Base-by-base conservation (phyloP, 2,888 invertebrate species). In the Cybosia mesomella region DNA sequence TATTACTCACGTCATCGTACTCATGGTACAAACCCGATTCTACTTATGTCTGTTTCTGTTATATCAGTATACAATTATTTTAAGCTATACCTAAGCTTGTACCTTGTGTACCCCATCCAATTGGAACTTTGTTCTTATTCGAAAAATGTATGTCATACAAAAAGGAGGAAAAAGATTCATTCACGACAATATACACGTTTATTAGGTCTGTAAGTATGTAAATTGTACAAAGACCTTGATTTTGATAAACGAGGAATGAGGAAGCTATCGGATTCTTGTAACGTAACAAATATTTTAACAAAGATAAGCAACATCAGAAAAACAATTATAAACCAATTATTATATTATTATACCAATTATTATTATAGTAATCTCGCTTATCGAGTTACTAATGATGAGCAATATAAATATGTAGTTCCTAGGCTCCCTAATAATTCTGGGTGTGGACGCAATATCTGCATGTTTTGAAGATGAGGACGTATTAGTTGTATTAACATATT, bases 191-290 rank as follows among this genome's bases (percentile, higher is more conserved):
- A 18, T n/a, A 18, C 49, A 43, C n/a, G 8, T 49, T 11, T 58
- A 58, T 34, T 36, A 36, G 36, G 34, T 58, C 21, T 13, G 36
- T 36, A 15, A 36, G 13, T 22, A 36, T 36, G 15, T 36, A 21
- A 8, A 58, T 32, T 58, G 21, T 13, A 34, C 21, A 59, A 36
- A 15, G 58, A 36, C 58, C 58, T 59, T 59, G 58, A 34, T 59
- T 59, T 59, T 39, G 10, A 39, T 18, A 59, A 39, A 22, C 39
- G 24, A 18, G 36, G 39, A 18, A 39, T 21, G 22, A 49, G 49
- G 49, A 49, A 49, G n/a, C 49, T 49, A 9, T 49, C 49, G 49
- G n/a, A n/a, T 9, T 49, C 49, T 49, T 49, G 49, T 18, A 49
- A 49, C 49, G 49, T 49, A 49, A n/a, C 49, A 49, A 49, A 49